phyloP scores from a whole-genome alignment of 2,888 invertebrate genomes.

The Rhabditophanes sp. region DNA sequence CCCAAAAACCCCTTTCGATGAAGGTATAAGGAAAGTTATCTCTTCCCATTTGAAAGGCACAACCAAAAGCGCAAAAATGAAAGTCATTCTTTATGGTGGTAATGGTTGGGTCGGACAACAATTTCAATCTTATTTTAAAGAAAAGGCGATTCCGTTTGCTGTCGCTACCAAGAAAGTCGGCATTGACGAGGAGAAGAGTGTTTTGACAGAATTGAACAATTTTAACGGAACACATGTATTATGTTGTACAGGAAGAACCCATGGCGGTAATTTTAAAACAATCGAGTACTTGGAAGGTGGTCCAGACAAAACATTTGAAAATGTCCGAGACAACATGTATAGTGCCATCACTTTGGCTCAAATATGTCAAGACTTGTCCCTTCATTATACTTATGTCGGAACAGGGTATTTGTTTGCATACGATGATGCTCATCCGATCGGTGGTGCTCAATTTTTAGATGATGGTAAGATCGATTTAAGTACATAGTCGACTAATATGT shows the following conservation, averaged over 20 bases:
- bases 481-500: background rate
- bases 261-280: conserved; percentile 23
- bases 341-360: conserved; percentile 29
- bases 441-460: conserved; percentile 27
- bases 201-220: conserved; percentile 23
- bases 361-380: conserved; percentile 24
- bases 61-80: too few species aligned
- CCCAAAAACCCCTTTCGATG: conserved; percentile 30
- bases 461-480: conserved; percentile 12
- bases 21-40: conserved; percentile 28
- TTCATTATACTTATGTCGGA: conserved; percentile 42
- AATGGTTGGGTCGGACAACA: conserved; percentile 26
- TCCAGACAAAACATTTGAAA: conserved; percentile 30
- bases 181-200: conserved; percentile 24
- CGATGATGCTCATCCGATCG: conserved; percentile 37
- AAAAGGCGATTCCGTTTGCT: conserved; percentile 20
- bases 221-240: conserved; percentile 38
- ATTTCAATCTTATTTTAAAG: conserved; percentile 18
- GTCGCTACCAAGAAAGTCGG: conserved; percentile 31
- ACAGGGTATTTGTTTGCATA: conserved; percentile 43
- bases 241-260: conserved; percentile 38
- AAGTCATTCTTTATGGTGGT: conserved; percentile 37
- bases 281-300: conserved; percentile 42
- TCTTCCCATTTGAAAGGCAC: conserved; percentile 21
- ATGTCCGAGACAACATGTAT: conserved; percentile 39